Conservation (phyloP, 2,888 invertebrate genomes). For the Tinea trinotella region DNA sequence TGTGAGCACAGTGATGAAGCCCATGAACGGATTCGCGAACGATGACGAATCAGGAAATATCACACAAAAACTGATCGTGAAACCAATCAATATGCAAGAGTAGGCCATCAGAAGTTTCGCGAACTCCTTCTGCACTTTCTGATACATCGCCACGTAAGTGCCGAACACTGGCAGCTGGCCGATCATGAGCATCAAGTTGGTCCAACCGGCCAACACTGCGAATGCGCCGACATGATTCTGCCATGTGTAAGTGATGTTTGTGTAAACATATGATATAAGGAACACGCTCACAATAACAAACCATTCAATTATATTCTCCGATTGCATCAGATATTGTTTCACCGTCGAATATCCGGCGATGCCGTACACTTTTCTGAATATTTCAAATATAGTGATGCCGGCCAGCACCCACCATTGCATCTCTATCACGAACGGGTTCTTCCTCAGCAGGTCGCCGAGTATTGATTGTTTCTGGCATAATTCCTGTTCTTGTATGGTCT, state of each 20-base stretch:
- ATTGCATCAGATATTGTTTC: slow-evolving; percentile 86
- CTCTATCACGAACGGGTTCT: slow-evolving; percentile 83
- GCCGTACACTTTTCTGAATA: slow-evolving; percentile 84
- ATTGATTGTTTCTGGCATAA: slow-evolving; percentile 85
- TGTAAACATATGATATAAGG: slow-evolving; percentile 85
- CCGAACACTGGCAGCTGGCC: slow-evolving; percentile 91
- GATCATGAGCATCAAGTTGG: slow-evolving; percentile 92
- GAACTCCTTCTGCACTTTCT: slow-evolving; percentile 89
- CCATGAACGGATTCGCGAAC: slow-evolving; percentile 88
- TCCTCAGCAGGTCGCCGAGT: slow-evolving; percentile 80
- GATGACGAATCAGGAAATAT: slow-evolving; percentile 87
- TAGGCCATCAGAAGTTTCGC: slow-evolving; percentile 89
- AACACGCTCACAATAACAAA: slow-evolving; percentile 88
- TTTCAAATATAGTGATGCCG: slow-evolving; percentile 84
- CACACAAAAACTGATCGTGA: slow-evolving; percentile 90
- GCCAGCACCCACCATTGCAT: slow-evolving; percentile 89
- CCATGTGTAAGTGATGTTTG: slow-evolving; percentile 82
- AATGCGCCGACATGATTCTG: slow-evolving; percentile 91
- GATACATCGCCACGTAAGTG: slow-evolving; percentile 92
- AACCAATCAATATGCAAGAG: slow-evolving; percentile 87
- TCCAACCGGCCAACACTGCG: slow-evolving; percentile 89
- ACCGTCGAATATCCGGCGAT: slow-evolving; percentile 86
- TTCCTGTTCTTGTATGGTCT: slow-evolving; percentile 79
- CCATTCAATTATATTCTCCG: slow-evolving; percentile 91
- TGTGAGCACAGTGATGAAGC: slow-evolving; percentile 86